Base-by-base conservation (phyloP, 2,113 vertebrate genomes). In the Coregonus clupeaformis region DNA sequence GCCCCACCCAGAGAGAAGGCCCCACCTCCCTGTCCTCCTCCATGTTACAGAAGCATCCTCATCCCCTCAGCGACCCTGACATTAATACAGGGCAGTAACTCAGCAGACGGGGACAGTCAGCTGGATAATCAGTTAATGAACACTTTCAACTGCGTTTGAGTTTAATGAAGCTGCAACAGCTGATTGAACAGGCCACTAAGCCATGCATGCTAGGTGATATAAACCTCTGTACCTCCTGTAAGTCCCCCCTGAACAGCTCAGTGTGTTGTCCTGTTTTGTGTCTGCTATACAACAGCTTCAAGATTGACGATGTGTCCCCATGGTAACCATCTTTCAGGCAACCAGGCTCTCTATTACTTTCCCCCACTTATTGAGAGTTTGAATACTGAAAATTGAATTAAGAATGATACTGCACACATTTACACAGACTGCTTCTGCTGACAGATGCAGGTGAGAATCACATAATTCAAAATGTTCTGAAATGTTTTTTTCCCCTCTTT, bases 241-340 rank as follows among this genome's bases (percentile, higher is more conserved):
- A 73, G 71, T 65, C 71, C 62, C 27, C 13, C 45, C 47, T 20
- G 59, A 55, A 66, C 75, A 79, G 63, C 67, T 63, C 62, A 30
- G 68, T 76, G 60, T 52, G 49, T 52, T 52, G 16, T 80, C 72
- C 65, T 77, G 60, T 68, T 74, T 77, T 72, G n/a, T 3, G 0
- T 67, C 30, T 22, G 68, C 12, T 18, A 69, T 59, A 14, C 18
- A 24, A 29, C 71, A 84, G 59, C 79, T 32, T 52, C 72, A 64
- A 80, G 75, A 85, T 80, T 82, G 18, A 64, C 27, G 63, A 65
- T 63, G 75, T 77, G 42, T 52, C 20, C 27, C 36, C 49, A 52
- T 18, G 49, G 16, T 52, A 52, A 52, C 49, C 49, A 18, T 32
- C 65, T 12, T 52, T 20, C 65, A 30, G 18, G 14, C 29, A 5